Base-by-base conservation (phyloP, 1,140 invertebrate species). In the Pantala flavescens region DNA sequence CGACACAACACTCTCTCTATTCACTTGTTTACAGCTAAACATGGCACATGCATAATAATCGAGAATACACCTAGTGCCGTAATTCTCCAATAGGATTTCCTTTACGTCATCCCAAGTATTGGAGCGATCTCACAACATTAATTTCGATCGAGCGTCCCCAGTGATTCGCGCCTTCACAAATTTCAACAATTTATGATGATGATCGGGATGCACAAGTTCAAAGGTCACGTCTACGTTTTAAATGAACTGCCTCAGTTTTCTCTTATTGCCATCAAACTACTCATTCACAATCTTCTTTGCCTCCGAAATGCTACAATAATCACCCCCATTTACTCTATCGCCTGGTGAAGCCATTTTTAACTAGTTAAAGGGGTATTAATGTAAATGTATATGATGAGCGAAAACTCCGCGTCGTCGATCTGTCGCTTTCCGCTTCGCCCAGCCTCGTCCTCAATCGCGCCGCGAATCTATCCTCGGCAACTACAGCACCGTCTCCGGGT, bases 31-130 rank as follows among this genome's bases (percentile, higher is more conserved):
- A 24, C 3, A 28, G 24, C 71, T 72, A 21, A 72, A 72, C 23
- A 72, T n/a, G 0, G 23, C 10, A 42, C 71, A 72, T 28, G 71
- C 71, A 42, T 72, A 42, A n/a, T 12, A 72, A 42, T 72, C 71
- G 2, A 72, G 19, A 11, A 24, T 72, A n/a, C 71, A 14, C 7
- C 36, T 0, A 14, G n/a, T 23, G 23, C 9, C 12, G 19, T 74
- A 55, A 49, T 49, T 70, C 12, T 63, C 49, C 49, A 19, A 16
- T 3, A 63, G 14, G 49, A 63, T 16, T 63, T 36, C 28, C 28
- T 36, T 36, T 5, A 36, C 28, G 3, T 36, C 28, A 2, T 2
- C 9, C 28, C 28, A 36, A 36, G 28, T 36, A 36, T 36, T 36
- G 2, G 28, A 36, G 28, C 9, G 2, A 36, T 36, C 28, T 36